Evolutionary conservation across 2,888 invertebrate genomes (phyloP).

Genomic region (Aradus depressus): DNA sequence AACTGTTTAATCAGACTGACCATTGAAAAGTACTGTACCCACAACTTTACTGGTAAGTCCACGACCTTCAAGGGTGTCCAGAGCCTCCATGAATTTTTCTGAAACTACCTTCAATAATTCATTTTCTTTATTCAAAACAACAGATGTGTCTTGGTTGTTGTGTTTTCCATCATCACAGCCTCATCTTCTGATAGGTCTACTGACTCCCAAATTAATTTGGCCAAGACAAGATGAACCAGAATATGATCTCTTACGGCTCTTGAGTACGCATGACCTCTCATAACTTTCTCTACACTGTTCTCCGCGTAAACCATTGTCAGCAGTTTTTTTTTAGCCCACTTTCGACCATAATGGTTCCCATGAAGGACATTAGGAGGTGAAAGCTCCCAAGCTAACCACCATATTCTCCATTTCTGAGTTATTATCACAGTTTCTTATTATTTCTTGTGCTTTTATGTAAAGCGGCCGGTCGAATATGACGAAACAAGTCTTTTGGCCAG

Average conservation of each 20-base stretch:
- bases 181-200: constrained; percentile 6
- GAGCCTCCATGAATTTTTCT: too few species aligned
- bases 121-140: too few species aligned
- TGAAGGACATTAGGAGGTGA: constrained; percentile 1
- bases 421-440: constrained; percentile 22
- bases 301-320: too few species aligned
- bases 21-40: constrained; percentile 33
- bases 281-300: constrained; percentile 32
- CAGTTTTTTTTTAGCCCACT: not conserved
- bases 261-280: constrained; percentile 33
- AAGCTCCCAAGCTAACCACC: constrained; percentile 23
- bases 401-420: constrained; percentile 23
- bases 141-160: too few species aligned
- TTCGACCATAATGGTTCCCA: constrained; percentile 21
- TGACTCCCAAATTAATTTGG: constrained; percentile 3
- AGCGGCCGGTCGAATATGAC: constrained; percentile 35
- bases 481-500: constrained; percentile 26
- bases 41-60: constrained; percentile 29
- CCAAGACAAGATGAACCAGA: constrained; percentile 29
- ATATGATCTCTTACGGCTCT: constrained; percentile 32
- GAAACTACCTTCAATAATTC: too few species aligned
- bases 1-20: constrained; percentile 32
- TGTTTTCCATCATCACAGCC: not conserved
- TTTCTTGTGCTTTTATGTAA: constrained; percentile 27
- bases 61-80: too few species aligned